Evolutionary conservation across 2,797 vertebrate genomes (phyloP).

Genomic region (Diplodus puntazzo): DNA sequence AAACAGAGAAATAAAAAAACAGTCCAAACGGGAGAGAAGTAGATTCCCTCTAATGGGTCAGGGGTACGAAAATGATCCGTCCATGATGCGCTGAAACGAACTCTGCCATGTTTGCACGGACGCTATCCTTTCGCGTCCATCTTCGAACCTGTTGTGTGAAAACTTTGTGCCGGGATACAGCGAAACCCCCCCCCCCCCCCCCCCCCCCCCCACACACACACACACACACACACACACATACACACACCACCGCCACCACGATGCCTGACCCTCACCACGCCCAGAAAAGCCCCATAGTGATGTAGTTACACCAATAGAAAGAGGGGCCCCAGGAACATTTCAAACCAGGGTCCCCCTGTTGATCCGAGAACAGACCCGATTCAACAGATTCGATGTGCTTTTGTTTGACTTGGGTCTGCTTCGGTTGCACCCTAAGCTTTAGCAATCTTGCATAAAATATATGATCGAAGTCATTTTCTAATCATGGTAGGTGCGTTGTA

Average conservation of each 20-base stretch:
- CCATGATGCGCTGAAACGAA: conserved; percentile 18
- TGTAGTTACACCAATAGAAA: conserved; percentile 12
- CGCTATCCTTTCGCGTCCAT: conserved; percentile 50
- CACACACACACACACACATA: too few species aligned
- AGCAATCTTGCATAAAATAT: not conserved
- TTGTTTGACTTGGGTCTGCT: not conserved
- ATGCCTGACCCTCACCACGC: conserved; percentile 40
- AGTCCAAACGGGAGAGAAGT: not conserved
- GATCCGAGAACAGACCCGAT: not conserved
- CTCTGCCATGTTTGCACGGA: conserved; percentile 9
- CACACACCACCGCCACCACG: not conserved
- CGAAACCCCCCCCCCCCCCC: too few species aligned
- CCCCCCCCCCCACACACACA: too few species aligned
- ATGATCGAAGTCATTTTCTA: not conserved
- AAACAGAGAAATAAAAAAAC: not conserved
- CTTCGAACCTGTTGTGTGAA: not conserved
- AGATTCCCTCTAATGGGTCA: not conserved
- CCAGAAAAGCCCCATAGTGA: conserved; percentile 28
- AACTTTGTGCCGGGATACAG: not conserved
- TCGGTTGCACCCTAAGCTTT: too few species aligned
- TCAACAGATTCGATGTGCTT: not conserved
- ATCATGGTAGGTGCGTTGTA: not conserved
- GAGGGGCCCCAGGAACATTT: not conserved
- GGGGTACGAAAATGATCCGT: not conserved
- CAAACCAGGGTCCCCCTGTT: not conserved